phyloP scores from a whole-genome alignment of 2,797 vertebrate species.

The Petrocephalus schoutedeni region DNA sequence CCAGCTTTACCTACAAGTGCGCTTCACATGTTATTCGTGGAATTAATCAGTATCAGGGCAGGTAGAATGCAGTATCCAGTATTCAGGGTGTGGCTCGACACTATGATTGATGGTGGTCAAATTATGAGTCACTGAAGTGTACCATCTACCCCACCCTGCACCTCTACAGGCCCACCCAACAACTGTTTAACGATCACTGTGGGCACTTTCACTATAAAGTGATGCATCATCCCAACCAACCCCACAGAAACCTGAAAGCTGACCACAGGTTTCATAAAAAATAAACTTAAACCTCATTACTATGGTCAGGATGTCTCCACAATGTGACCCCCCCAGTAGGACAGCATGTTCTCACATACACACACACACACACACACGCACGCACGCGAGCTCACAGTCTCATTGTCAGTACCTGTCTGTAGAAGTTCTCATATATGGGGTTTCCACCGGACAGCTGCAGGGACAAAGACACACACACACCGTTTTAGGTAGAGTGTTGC shows the following conservation, averaged over 20 bases:
- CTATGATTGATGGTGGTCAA: neutral
- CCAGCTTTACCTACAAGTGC: neutral
- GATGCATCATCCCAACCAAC: neutral
- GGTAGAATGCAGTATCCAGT: neutral
- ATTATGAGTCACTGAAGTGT: neutral
- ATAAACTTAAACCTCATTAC: neutral
- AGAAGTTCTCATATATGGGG: slow-evolving; percentile 68
- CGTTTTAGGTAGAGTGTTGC: neutral
- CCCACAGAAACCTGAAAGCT: neutral
- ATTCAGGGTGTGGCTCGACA: neutral
- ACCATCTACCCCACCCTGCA: neutral
- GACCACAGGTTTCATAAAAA: neutral
- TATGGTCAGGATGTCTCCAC: neutral
- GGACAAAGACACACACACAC: slow-evolving; percentile 24
- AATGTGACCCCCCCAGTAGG: neutral
- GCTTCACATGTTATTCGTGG: neutral
- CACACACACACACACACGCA: neutral
- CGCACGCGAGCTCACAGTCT: no score
- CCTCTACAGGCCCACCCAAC: neutral
- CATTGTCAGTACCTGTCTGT: slow-evolving; percentile 63
- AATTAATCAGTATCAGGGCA: neutral
- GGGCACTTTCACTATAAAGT: neutral
- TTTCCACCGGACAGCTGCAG: slow-evolving; percentile 66
- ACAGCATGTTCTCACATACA: neutral
- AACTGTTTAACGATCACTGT: neutral